Evolutionary conservation across 64 coral and sea anemone genomes (phyloP), one percentile per base, ranked within the genome.

Genomic region (Porites lutea): DNA sequence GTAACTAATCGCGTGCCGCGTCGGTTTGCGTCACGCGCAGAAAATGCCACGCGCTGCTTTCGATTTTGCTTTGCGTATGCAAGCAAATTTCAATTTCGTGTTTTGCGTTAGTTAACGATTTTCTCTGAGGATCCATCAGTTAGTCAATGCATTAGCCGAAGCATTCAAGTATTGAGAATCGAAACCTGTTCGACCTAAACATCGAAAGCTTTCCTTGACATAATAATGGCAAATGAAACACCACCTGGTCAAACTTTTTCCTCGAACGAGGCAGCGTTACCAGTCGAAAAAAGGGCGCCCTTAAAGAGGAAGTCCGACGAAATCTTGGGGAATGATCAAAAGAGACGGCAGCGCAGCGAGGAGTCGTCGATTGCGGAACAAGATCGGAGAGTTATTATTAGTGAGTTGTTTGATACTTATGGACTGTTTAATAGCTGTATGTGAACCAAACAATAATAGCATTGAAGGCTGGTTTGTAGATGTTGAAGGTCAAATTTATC

Each of bases 291-390:
- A 52, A 68, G 81, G 65, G 16, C 48, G 12, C 19, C 81, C 1
- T 13, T 84, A 46, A 84, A 84, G 52, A 65, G 81, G 13, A 84
- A 84, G 37, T 84, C 81, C 6, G 81, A 84, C 8, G 81, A 84
- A 67, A 63, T 68, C 62, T 64, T 52, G 19, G 44, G 46, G 19
- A 68, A 64, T 62, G 44, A 67, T 18, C 48, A 65, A 68, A 68
- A 84, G 8, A 18, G 63, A 3, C 16, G 16, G 8, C 44, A 2
- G 13, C 19, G 3, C 8, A 68, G 62, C 49, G 81, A 84, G 10
- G 81, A 84, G 18, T 22, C 37, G 59, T 27, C 10, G 22, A 8
- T 20, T 18, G 9, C 4, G 46, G 62, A 84, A 69, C 60, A 65
- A 69, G 81, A 84, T 44, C 81, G 81, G 3, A 67, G 48, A n/a